Conservation (phyloP, 2,888 invertebrate genomes). For the Leptogaster cylindrica region DNA sequence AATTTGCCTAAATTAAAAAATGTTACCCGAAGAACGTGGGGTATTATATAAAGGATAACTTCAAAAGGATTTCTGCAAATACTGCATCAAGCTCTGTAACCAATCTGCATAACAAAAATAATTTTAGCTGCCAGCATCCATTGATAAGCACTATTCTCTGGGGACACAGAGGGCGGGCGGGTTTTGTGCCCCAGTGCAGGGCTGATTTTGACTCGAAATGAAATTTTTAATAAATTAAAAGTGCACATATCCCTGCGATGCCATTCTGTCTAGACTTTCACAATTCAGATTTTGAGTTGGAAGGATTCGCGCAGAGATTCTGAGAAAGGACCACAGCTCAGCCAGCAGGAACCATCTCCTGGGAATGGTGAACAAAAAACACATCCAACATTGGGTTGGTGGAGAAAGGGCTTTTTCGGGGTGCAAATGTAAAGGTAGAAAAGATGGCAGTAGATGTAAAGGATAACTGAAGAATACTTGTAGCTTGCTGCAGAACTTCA, state of each 20-base stretch:
- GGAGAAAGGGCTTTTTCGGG: too few relatives aligned
- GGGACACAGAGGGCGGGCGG: neutral
- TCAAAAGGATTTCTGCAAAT: constrained; percentile 16
- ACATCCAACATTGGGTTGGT: constrained; percentile 6
- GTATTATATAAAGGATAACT: constrained; percentile 2
- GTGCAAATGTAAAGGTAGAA: neutral
- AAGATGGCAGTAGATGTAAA: neutral
- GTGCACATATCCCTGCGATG: constrained; percentile 21
- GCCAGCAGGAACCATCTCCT: neutral
- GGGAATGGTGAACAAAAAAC: constrained; percentile 16
- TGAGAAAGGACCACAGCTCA: constrained; percentile 17
- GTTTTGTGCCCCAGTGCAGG: neutral
- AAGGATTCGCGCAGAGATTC: neutral
- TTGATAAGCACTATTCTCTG: constrained; percentile 31
- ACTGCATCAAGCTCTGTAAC: constrained; percentile 28
- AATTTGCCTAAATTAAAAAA: constrained; percentile 36
- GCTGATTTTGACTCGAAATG: constrained; percentile 25
- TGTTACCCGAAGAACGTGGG: neutral
- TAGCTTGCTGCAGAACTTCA: too few relatives aligned
- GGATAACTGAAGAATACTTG: too few relatives aligned
- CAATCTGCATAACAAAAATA: constrained; percentile 37
- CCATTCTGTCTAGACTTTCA: constrained; percentile 26
- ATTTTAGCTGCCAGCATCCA: constrained; percentile 23
- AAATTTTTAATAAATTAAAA: constrained; percentile 41
- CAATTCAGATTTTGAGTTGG: constrained; percentile 13